Evolutionary conservation across 2,113 vertebrate genomes (phyloP), one percentile per base, ranked within the genome.

Genomic region (Porphyrio hochstetteri): DNA sequence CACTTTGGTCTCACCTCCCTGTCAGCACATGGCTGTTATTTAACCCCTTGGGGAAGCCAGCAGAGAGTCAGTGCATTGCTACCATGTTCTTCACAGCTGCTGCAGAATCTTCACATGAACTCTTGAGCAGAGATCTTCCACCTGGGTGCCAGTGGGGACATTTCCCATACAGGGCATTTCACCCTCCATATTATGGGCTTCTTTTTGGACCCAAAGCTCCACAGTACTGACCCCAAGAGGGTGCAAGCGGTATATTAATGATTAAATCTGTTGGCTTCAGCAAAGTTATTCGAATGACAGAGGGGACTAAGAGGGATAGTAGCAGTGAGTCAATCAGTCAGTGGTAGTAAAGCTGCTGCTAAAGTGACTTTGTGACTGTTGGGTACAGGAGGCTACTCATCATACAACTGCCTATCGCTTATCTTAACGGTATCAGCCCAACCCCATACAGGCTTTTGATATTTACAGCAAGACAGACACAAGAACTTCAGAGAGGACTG

Each of bases 271-370:
- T 44, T 63, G 38, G 57, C 61, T 95, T 78, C 67, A 82, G 52
- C 46, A 86, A 95, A 69, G 84, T 88, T 82, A 71, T 89, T 87
- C 81, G 87, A 89, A 92, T 75, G 89, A 82, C 60, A 81, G 83
- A 86, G 71, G 48, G 70, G 86, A 93, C 94, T 91, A 95, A 57
- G 65, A 91, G 20, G 16, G n/a, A 78, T 7, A 81, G 75, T 75
- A 83, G 88, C 82, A 82, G 65, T 11, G n/a, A 88, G 70, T 35
- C 76, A n/a, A 5, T 9, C 57, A 50, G 81, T 52, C 50, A 57
- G 75, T 10, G 40, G 52, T 7, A 84, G 60, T 4, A 35, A 82
- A 69, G 65, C 61, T 52, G 92, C 72, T 86, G 72, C 86, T 89
- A 28, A 75, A 83, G 92, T 75, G 67, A 59, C 29, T 75, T 23